Evolutionary conservation across 23 tunicate species (phyloP).

Genomic region (Styela clava): DNA sequence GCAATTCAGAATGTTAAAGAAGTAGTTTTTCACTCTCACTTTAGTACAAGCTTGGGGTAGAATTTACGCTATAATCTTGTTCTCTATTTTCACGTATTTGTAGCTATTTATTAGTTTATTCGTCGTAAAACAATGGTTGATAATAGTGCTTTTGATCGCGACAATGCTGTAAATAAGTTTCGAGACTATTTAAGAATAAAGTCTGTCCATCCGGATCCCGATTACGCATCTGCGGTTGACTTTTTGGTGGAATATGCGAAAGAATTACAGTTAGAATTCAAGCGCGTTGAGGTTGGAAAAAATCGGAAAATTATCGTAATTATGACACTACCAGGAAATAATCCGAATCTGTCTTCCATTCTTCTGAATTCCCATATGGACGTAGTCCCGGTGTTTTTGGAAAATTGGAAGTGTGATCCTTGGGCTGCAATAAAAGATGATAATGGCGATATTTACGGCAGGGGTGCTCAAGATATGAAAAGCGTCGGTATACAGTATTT

Average conservation of each 20-base stretch:
- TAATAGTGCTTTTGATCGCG: neutral
- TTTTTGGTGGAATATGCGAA: conserved; percentile 56
- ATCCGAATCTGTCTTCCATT: conserved; percentile 68
- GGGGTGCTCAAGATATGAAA: conserved; percentile 98
- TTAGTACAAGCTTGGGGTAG: no score
- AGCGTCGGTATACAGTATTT: conserved; percentile 93
- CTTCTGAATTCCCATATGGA: conserved; percentile 88
- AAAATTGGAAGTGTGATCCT: conserved; percentile 87
- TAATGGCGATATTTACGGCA: conserved; percentile 86
- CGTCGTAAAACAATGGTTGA: no score
- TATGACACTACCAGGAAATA: conserved; percentile 69
- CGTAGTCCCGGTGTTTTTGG: conserved; percentile 87
- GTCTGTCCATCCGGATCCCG: conserved; percentile 91
- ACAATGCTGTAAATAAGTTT: conserved; percentile 50
- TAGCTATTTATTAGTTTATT: no score
- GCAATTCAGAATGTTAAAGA: no score
- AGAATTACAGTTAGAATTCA: conserved; percentile 39
- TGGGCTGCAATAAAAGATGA: conserved; percentile 81
- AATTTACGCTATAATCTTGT: no score
- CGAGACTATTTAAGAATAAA: conserved; percentile 75
- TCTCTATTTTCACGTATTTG: no score
- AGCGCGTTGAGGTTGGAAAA: neutral
- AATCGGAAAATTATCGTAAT: conserved; percentile 29
- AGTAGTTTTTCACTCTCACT: no score
- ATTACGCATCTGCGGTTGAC: conserved; percentile 52